Conservation (phyloP, 1,140 invertebrate species). For the Helicoverpa zea region DNA sequence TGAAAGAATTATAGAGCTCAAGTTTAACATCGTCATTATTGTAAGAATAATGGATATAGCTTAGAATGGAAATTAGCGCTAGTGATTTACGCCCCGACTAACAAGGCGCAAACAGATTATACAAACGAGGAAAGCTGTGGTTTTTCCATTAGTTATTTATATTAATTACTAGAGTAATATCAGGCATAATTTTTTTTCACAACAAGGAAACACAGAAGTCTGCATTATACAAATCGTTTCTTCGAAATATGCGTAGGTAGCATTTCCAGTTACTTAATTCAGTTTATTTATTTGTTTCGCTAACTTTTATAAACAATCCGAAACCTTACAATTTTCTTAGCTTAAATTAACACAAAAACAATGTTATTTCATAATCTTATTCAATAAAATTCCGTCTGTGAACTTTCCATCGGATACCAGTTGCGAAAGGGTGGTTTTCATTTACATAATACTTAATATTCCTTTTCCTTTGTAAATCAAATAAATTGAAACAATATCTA, state of each 20-base stretch:
- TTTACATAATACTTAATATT: slow-evolving; percentile 47
- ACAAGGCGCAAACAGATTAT: too few relatives aligned
- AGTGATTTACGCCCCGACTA: too few relatives aligned
- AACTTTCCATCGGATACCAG: slow-evolving; percentile 24
- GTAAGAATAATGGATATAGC: slow-evolving; percentile 30
- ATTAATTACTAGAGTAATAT: too few relatives aligned
- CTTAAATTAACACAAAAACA: slow-evolving; percentile 4
- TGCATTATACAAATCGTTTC: background rate
- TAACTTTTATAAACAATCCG: too few relatives aligned
- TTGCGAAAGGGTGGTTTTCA: slow-evolving; percentile 30
- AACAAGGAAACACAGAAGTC: background rate
- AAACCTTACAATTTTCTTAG: background rate
- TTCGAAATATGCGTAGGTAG: too few relatives aligned
- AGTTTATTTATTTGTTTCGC: too few relatives aligned
- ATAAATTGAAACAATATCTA: slow-evolving; percentile 26
- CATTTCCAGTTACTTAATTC: too few relatives aligned
- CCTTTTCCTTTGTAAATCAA: slow-evolving; percentile 26
- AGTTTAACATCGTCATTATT: slow-evolving; percentile 44
- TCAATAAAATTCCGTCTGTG: slow-evolving; percentile 32
- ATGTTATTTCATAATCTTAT: slow-evolving; percentile 24
- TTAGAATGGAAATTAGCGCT: background rate
- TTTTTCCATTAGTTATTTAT: too few relatives aligned
- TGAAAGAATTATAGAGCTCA: slow-evolving; percentile 44
- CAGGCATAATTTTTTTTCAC: background rate
- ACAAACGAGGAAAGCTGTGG: too few relatives aligned